A percentile compares a stretch with the other conserved stretches of the same genome.
These are phyloP conservation scores for Melanotaenia parkinsoni DNA, from an alignment of 2,797 vertebrate species.

Conservation along the genomic window DNA sequence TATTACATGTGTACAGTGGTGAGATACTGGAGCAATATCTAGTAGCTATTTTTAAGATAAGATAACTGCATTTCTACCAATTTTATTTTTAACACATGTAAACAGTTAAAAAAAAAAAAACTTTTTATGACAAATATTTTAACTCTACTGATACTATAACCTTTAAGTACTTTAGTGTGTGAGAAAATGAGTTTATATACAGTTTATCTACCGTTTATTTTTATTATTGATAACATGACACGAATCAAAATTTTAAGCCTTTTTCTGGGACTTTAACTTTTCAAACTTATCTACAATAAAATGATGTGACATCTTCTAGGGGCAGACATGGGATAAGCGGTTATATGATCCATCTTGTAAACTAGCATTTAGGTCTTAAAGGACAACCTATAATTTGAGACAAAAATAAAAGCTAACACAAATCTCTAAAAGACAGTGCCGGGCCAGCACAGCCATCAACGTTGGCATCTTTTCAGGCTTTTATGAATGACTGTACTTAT, in stretches of 20 bases:
- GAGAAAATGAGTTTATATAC: not conserved
- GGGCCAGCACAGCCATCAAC: slow-evolving; percentile 22
- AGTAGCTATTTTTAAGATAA: slow-evolving; percentile 16
- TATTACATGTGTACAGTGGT: slow-evolving; percentile 7
- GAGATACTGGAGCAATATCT: slow-evolving; percentile 5
- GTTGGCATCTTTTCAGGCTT: slow-evolving; percentile 37
- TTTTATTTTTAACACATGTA: not conserved
- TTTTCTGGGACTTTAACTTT: not conserved
- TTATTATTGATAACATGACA: not conserved
- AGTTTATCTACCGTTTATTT: not conserved
- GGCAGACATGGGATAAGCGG: slow-evolving; percentile 34
- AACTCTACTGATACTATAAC: not conserved
- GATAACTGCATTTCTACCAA: not conserved
- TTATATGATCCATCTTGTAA: slow-evolving; percentile 24
- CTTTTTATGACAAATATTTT: not conserved
- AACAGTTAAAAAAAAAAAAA: not conserved
- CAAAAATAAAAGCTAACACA: slow-evolving; percentile 61
- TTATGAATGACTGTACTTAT: slow-evolving; percentile 55
- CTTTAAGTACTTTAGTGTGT: not conserved
- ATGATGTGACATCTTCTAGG: slow-evolving; percentile 43
- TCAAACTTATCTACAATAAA: not conserved
- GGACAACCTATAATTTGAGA: slow-evolving; percentile 61
- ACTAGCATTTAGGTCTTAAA: slow-evolving; percentile 39
- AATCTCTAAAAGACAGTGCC: slow-evolving; percentile 49
- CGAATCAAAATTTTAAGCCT: not conserved